Evolutionary conservation across 92 coral and sea anemone genomes (phyloP).

Genomic region (Palythoa grandiflora): DNA sequence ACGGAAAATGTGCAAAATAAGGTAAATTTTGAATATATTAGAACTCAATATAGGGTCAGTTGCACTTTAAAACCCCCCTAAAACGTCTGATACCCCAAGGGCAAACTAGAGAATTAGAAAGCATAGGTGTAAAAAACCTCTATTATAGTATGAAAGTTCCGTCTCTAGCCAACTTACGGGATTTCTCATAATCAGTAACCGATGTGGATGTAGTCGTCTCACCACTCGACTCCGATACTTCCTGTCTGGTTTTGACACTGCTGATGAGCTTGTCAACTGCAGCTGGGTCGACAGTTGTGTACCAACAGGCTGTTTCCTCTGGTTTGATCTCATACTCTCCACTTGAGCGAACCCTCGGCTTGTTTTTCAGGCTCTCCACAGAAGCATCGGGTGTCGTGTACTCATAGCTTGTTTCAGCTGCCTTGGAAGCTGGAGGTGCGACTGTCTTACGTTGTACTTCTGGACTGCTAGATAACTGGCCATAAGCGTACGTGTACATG

Average conservation of each 20-base stretch:
- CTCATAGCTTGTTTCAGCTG: slow-evolving; percentile 14
- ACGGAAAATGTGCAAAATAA: no score
- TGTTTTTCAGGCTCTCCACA: slow-evolving; percentile 59
- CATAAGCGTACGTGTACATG: slow-evolving; percentile 75
- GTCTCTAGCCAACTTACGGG: neutral
- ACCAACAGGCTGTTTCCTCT: neutral
- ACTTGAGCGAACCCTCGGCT: slow-evolving; percentile 15
- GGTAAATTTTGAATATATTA: no score
- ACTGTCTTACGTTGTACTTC: slow-evolving; percentile 6
- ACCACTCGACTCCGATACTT: slow-evolving; percentile 21
- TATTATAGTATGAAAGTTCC: neutral
- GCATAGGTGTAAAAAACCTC: no score
- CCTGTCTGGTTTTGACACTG: neutral
- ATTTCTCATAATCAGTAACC: slow-evolving; percentile 2
- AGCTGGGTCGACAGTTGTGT: neutral
- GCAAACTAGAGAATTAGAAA: no score
- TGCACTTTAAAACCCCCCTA: no score
- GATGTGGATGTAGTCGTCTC: slow-evolving; percentile 15
- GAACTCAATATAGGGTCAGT: no score
- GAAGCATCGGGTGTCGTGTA: slow-evolving; percentile 57
- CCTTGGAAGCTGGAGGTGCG: slow-evolving; percentile 32
- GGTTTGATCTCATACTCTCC: slow-evolving; percentile 20
- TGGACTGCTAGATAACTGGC: slow-evolving; percentile 39
- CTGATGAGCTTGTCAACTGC: neutral
- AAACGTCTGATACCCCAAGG: no score